Evolutionary conservation across 2,888 invertebrate genomes (phyloP), one percentile per base, ranked within the genome.

Genomic region (Spisula solida): DNA sequence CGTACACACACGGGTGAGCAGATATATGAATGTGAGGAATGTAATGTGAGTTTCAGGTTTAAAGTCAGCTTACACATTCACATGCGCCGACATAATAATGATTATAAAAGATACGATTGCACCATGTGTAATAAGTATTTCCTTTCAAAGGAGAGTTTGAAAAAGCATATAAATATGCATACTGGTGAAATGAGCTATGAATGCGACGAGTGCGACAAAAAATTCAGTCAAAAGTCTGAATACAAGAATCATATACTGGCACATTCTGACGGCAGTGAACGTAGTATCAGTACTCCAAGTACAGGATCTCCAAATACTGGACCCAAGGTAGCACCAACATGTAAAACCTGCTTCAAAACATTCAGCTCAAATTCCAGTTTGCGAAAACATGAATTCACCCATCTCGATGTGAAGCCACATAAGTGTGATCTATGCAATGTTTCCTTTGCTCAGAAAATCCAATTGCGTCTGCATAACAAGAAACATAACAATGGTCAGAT

Each of bases 31-130:
- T 91, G 91, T 60, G 86, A 89, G 56, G 91, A 91, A 25, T 91
- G 91, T 78, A 88, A 87, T 20, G 88, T 85, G 2, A 85, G 87
- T 78, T 91, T 91, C 51, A 81, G 91, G 20, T 91, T 85, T 80
- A 91, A 91, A 78, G 91, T 90, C 25, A 90, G 90, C 83, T 78
- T 91, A 31, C 90, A 91, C 25, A 91, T 91, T 60, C 91, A 91
- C 60, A 91, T 91, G 91, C 51, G 91, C 25, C 48, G 88, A 20
- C 91, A 91, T 81, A 91, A 91, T 60, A 91, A 90, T 48, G 88
- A 90, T 51, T 85, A 75, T 29, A 88, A 88, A 41, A 55, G 82
- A 31, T 86, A 79, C 34, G 88, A 89, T 47, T 89, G 88, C 75
- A 82, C 47, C 12, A 12, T 83, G 86, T 91, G 91, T 66, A 88